phyloP scores from a whole-genome alignment of 2,113 vertebrate genomes.

The Centropristis striata region DNA sequence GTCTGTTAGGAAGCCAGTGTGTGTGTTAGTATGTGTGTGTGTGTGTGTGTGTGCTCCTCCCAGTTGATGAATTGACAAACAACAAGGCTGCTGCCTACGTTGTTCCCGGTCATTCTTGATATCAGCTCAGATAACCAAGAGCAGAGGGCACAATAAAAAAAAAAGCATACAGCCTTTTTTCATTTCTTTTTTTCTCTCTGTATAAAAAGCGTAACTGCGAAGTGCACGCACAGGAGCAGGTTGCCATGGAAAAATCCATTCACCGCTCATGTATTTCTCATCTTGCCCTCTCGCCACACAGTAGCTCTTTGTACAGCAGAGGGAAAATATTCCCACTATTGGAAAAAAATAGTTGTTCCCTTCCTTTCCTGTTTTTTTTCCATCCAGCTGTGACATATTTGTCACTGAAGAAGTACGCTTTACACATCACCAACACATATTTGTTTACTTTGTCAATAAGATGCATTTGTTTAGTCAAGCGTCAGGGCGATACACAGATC shows the following conservation, averaged over 20 bases:
- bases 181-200: background rate
- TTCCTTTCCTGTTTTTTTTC: slow-evolving; percentile 19
- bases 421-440: slow-evolving; percentile 27
- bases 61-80: slow-evolving; percentile 28
- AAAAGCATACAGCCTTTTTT: background rate
- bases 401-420: slow-evolving; percentile 10
- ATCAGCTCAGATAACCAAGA: slow-evolving; percentile 20
- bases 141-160: slow-evolving; percentile 27
- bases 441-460: background rate
- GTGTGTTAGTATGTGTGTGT: background rate
- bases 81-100: slow-evolving; percentile 6
- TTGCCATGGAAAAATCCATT: slow-evolving; percentile 62
- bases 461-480: background rate
- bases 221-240: slow-evolving; percentile 44
- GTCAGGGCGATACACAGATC: background rate
- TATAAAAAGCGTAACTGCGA: background rate
- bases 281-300: slow-evolving; percentile 59
- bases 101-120: slow-evolving; percentile 10
- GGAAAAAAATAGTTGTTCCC: slow-evolving; percentile 27
- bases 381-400: slow-evolving; percentile 46
- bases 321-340: slow-evolving; percentile 58
- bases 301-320: slow-evolving; percentile 73
- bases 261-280: slow-evolving; percentile 53
- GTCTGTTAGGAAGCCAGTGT: background rate
- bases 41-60: slow-evolving; percentile 13